Evolutionary conservation across 2,797 vertebrate species (phyloP).

Genomic region (Sebastes steindachneri): DNA sequence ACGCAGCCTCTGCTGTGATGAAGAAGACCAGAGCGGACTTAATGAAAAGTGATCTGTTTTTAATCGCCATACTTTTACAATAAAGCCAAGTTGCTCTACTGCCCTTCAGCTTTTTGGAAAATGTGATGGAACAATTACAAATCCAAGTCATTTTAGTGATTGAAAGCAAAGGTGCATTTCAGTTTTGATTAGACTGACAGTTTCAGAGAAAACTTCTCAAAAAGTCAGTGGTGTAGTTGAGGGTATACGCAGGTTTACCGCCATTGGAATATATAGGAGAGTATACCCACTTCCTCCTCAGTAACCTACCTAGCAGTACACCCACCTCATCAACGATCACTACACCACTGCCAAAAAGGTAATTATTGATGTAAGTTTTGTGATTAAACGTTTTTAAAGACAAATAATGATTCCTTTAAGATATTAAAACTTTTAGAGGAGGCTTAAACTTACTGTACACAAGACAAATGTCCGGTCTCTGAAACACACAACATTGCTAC

Average conservation of each 20-base stretch:
- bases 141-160: background rate
- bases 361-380: background rate
- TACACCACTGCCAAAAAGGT: background rate
- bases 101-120: conserved; percentile 17
- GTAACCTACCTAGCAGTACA: background rate
- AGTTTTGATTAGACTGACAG: background rate
- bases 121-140: conserved; percentile 4
- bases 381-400: background rate
- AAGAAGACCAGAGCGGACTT: conserved; percentile 9
- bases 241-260: background rate
- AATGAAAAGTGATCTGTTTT: conserved; percentile 34
- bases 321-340: background rate
- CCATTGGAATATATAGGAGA: background rate
- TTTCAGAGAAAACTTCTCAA: background rate
- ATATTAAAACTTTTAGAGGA: background rate
- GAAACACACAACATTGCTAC: background rate
- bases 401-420: background rate
- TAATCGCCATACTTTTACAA: background rate
- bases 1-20: conserved; percentile 4
- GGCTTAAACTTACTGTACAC: background rate
- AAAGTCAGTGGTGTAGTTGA: background rate
- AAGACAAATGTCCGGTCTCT: background rate
- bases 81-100: background rate
- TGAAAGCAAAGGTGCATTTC: conserved; percentile 4
- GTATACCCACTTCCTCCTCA: background rate